phyloP scores from a whole-genome alignment of 1,140 invertebrate genomes.

The Panagrolaimus sp. region DNA sequence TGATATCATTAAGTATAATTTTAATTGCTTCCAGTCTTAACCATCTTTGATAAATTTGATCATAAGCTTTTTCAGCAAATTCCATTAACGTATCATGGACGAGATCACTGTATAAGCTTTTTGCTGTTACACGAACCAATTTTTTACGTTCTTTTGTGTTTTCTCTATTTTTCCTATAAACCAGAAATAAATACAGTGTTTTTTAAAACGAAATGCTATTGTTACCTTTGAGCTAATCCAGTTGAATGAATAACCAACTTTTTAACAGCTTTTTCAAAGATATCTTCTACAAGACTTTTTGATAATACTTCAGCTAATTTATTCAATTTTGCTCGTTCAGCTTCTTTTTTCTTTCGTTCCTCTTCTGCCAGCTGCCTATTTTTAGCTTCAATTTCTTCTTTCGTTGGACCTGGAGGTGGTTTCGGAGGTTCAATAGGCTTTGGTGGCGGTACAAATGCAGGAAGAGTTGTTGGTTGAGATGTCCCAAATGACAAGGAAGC shows the following conservation, averaged over 20 bases:
- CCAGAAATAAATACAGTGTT: not conserved
- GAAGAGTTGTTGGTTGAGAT: not conserved
- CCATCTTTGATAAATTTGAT: not conserved
- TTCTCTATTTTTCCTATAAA: not conserved
- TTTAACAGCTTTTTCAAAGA: not conserved
- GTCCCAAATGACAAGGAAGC: no score
- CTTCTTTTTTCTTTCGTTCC: not conserved
- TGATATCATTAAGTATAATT: no score
- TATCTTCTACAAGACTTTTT: not conserved
- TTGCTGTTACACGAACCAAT: not conserved
- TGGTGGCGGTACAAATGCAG: not conserved
- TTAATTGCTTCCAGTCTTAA: not conserved
- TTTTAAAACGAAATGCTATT: no score
- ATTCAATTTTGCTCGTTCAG: not conserved
- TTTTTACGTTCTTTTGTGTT: not conserved
- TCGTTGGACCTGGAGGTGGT: not conserved
- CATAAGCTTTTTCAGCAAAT: not conserved
- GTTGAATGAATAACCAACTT: not conserved
- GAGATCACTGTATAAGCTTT: not conserved
- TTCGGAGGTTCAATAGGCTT: not conserved
- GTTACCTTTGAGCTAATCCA: no score
- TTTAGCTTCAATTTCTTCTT: not conserved
- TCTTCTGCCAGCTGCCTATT: not conserved
- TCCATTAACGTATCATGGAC: not conserved
- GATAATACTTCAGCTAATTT: not conserved